These are phyloP conservation scores for Dicycla oo DNA, from an alignment of 2,888 invertebrate genomes.

Conservation along the genomic window DNA sequence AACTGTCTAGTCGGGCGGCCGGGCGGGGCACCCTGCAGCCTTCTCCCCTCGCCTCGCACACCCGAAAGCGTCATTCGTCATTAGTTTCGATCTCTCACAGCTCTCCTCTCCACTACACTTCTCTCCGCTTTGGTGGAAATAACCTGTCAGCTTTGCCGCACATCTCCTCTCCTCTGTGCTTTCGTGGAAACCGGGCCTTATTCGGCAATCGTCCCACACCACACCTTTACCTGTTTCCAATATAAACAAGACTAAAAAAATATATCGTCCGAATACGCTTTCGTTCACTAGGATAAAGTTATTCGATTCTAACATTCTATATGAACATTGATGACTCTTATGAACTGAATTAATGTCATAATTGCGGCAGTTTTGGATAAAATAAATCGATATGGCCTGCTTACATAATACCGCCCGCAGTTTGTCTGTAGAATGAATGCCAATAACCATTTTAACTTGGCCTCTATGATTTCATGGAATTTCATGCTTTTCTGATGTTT, in stretches of 20 bases:
- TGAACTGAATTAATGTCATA: slow-evolving; percentile 89
- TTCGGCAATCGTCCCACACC: slow-evolving; percentile 84
- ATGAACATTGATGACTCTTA: slow-evolving; percentile 86
- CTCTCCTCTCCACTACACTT: no score
- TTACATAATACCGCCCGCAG: slow-evolving; percentile 88
- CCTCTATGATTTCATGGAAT: slow-evolving; percentile 74
- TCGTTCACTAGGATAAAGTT: slow-evolving; percentile 83
- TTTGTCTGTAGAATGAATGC: slow-evolving; percentile 76
- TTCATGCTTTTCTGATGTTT: slow-evolving; percentile 64
- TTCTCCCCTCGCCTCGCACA: no score
- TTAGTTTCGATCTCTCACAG: no score
- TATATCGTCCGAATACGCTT: slow-evolving; percentile 75
- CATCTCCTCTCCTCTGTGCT: no score
- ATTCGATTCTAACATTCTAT: slow-evolving; percentile 85
- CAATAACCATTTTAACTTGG: slow-evolving; percentile 77
- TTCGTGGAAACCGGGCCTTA: no score
- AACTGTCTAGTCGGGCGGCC: no score
- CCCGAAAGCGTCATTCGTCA: no score
- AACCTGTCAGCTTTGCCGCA: no score
- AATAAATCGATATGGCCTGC: slow-evolving; percentile 87
- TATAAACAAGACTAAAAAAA: slow-evolving; percentile 72
- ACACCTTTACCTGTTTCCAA: slow-evolving; percentile 82
- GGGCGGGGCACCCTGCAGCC: no score
- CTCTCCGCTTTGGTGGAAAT: no score
- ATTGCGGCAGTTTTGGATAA: slow-evolving; percentile 88